Evolutionary conservation across 2,113 vertebrate genomes (phyloP).

Genomic region (Ptilorrhoa leucosticta): DNA sequence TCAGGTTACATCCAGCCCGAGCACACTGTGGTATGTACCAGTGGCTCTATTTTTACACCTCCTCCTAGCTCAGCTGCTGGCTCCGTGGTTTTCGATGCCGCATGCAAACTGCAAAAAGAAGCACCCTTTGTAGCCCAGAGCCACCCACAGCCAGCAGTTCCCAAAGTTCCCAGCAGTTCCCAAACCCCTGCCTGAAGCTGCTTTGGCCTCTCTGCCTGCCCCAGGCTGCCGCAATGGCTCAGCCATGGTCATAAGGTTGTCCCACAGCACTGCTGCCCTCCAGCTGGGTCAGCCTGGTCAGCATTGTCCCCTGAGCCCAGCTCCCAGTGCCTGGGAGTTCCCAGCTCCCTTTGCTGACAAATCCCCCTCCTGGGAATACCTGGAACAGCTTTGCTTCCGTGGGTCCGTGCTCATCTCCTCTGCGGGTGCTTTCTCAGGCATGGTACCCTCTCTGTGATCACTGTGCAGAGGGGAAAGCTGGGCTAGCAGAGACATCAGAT

Average conservation of each 20-base stretch:
- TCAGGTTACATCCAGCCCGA: not conserved
- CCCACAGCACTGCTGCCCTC: not conserved
- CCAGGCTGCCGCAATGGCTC: fast-evolving
- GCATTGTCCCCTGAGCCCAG: fast-evolving
- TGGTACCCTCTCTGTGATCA: not conserved
- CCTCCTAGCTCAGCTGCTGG: not conserved
- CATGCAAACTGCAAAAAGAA: not conserved
- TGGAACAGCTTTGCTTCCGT: not conserved
- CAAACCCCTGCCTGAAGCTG: not conserved
- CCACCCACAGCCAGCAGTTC: not conserved
- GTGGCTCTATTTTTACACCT: slow-evolving; percentile 15
- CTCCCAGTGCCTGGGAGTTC: not conserved
- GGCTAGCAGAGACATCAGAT: not conserved
- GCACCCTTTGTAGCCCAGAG: not conserved
- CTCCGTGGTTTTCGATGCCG: not conserved
- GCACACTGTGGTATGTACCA: not conserved
- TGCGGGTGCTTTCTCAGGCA: not conserved
- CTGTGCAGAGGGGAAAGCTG: not conserved
- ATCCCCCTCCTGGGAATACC: not conserved
- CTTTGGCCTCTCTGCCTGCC: not conserved
- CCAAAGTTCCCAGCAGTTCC: not conserved
- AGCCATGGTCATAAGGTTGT: not conserved
- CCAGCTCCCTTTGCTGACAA: not conserved
- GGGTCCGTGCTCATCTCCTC: not conserved
- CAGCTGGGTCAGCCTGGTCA: not conserved